Conservation (phyloP, 2,113 vertebrate species). For the Dascyllus trimaculatus region DNA sequence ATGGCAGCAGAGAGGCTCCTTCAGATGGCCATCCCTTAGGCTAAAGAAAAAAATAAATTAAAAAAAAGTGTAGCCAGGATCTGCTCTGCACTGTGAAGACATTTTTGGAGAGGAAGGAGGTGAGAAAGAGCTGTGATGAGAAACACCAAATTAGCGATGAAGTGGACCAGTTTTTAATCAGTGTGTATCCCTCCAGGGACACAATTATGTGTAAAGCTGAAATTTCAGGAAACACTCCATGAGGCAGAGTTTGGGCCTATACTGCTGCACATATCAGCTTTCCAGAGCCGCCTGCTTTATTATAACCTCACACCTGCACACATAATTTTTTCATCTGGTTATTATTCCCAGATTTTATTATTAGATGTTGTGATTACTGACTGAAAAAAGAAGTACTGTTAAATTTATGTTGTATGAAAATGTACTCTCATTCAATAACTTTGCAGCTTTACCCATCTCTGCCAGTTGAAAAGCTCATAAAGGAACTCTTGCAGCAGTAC, state of each 20-base stretch:
- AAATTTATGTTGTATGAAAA: not conserved
- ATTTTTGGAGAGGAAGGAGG: constrained; percentile 4
- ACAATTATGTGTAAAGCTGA: constrained; percentile 19
- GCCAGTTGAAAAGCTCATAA: not conserved
- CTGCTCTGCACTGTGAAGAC: not conserved
- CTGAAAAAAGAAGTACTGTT: not conserved
- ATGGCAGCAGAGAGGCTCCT: not conserved
- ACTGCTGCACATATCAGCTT: constrained; percentile 8
- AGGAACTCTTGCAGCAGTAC: not conserved
- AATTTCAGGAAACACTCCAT: constrained; percentile 15
- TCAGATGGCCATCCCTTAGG: constrained; percentile 4
- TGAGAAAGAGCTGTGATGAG: constrained; percentile 10
- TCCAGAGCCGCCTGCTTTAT: no score
- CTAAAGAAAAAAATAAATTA: not conserved
- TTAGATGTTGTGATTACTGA: no score
- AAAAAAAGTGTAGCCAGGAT: not conserved
- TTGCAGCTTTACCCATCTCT: not conserved
- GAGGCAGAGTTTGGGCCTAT: not conserved
- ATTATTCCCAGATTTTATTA: no score
- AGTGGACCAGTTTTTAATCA: constrained; percentile 57
- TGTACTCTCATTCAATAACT: not conserved
- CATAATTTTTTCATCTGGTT: no score
- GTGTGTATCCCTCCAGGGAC: constrained; percentile 14
- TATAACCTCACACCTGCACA: not conserved
- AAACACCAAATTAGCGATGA: not conserved